Percentiles rank a stretch among this genome's conserved stretches.
These are phyloP conservation scores for Alethe castanea DNA, from an alignment of 2,113 vertebrate species.

Conservation along the genomic window DNA sequence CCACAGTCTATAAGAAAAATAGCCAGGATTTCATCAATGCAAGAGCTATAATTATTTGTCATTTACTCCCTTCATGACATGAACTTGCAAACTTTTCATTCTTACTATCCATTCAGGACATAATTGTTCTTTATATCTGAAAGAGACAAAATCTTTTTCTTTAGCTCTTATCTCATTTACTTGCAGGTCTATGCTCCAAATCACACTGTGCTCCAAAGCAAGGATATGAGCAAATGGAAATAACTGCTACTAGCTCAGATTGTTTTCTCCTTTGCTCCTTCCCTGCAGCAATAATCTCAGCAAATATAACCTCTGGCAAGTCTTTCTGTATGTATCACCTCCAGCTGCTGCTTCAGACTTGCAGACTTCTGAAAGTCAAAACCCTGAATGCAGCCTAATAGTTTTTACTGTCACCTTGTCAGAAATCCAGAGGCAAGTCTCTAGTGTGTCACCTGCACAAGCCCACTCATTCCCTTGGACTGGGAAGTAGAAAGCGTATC, in stretches of 20 bases:
- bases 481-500: neutral
- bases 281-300: slow-evolving; percentile 1
- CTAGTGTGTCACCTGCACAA: neutral
- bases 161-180: neutral
- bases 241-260: neutral
- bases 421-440: neutral
- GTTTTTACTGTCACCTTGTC: neutral
- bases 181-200: slow-evolving; percentile 5
- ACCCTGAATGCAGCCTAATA: neutral
- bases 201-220: neutral
- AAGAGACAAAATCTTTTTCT: neutral
- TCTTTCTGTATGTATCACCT: neutral
- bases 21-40: neutral
- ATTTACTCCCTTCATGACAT: neutral
- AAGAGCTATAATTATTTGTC: neutral
- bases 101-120: neutral
- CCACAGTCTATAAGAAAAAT: neutral
- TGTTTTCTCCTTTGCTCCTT: neutral
- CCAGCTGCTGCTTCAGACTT: neutral
- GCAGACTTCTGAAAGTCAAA: neutral
- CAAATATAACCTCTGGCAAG: neutral
- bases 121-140: neutral
- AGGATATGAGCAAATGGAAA: slow-evolving; percentile 3
- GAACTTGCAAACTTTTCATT: neutral
- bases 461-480: neutral